Percentiles rank a stretch among this genome's conserved stretches.
These are phyloP conservation scores for Lamellibrachia satsuma DNA, from an alignment of 2,888 invertebrate species.

Conservation along the genomic window DNA sequence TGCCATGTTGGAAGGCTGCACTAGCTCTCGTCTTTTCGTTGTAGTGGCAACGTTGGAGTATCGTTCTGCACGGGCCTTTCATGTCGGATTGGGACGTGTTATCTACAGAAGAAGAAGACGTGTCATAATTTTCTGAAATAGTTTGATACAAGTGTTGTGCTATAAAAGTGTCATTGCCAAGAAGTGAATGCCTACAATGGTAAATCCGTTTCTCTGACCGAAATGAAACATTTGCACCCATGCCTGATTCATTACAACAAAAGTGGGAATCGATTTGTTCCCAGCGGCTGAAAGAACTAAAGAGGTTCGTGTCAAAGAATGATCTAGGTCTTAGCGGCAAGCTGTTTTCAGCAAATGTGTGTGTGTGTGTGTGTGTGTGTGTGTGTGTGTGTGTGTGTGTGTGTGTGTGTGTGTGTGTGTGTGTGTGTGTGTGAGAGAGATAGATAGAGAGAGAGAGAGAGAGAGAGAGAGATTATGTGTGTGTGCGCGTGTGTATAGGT, in stretches of 20 bases:
- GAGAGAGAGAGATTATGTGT: no score
- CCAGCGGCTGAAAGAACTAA: no score
- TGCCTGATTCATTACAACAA: no score
- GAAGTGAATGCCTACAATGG: no score
- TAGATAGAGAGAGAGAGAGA: no score
- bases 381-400: not conserved
- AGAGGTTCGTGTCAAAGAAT: no score
- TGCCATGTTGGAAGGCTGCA: not conserved
- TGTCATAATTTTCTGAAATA: not conserved
- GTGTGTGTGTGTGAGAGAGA: not conserved
- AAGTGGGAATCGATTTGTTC: no score
- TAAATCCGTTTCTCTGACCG: no score
- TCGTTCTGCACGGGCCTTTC: not conserved
- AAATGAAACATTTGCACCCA: no score
- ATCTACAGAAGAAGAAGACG: not conserved
- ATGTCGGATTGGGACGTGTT: not conserved
- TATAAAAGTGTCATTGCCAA: no score
- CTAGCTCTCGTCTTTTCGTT: not conserved
- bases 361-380: not conserved
- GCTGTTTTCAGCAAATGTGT: not conserved
- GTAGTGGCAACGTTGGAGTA: not conserved
- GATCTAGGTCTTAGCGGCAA: no score
- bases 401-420: not conserved
- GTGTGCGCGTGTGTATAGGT: not conserved
- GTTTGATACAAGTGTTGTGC: not conserved